Evolutionary conservation across 1,140 invertebrate genomes (phyloP).

Genomic region (Lycorma delicatula): DNA sequence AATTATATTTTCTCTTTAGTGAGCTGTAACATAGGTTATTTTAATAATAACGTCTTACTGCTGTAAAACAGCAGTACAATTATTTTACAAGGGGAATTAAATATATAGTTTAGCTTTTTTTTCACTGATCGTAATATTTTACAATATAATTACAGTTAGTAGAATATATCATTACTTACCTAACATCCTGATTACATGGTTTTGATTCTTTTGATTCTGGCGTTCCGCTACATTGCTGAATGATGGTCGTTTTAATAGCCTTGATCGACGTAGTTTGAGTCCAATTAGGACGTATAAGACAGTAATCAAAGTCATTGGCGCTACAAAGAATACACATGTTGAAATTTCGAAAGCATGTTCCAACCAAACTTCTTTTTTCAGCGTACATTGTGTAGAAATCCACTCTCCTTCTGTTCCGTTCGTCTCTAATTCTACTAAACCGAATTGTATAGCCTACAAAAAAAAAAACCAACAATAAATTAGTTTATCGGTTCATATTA

Average conservation of each 20-base stretch:
- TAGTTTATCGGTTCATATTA: too few species aligned
- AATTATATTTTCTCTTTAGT: too few species aligned
- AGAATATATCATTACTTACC: slow-evolving; percentile 44
- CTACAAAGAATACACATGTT: slow-evolving; percentile 73
- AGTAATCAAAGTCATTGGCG: slow-evolving; percentile 78
- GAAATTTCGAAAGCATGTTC: slow-evolving; percentile 73
- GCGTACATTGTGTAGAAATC: slow-evolving; percentile 38
- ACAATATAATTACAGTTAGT: too few species aligned
- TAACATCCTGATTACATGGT: slow-evolving; percentile 56
- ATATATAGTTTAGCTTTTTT: too few species aligned
- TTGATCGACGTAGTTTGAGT: slow-evolving; percentile 56
- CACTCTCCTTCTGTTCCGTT: slow-evolving; percentile 14
- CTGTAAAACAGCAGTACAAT: too few species aligned
- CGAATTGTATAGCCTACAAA: slow-evolving; percentile 60
- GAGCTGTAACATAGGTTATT: too few species aligned
- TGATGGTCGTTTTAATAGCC: slow-evolving; percentile 38
- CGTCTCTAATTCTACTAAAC: slow-evolving; percentile 44
- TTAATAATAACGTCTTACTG: too few species aligned
- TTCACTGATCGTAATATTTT: too few species aligned
- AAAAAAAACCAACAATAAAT: too few species aligned
- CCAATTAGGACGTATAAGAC: slow-evolving; percentile 78
- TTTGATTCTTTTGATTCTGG: slow-evolving; percentile 35
- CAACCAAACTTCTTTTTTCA: slow-evolving; percentile 41
- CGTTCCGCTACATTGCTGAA: slow-evolving; percentile 8
- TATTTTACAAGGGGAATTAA: too few species aligned